phyloP scores from a whole-genome alignment of 2,888 invertebrate genomes.

The Cataglyphis altisquamis region DNA sequence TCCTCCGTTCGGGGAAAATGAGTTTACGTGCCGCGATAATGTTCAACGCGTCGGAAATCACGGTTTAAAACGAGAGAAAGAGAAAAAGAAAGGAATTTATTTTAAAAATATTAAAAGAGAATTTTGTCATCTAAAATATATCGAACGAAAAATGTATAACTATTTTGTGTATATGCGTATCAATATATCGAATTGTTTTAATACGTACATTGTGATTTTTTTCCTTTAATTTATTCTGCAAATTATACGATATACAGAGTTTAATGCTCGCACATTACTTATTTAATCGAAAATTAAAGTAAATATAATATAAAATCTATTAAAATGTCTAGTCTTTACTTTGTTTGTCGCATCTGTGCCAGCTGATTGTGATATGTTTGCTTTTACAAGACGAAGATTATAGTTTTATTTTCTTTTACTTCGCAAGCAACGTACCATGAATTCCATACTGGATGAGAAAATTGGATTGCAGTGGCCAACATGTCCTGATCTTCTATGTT shows the following conservation, averaged over 20 bases:
- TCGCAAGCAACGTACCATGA: slow-evolving; percentile 3
- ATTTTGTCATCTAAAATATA: neutral
- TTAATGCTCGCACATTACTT: neutral
- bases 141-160: neutral
- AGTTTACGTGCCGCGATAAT: slow-evolving; percentile 59
- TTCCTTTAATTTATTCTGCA: neutral
- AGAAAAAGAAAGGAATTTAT: neutral
- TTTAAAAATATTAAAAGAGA: neutral
- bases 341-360: neutral
- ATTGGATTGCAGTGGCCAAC: slow-evolving; percentile 40
- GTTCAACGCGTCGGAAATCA: slow-evolving; percentile 8
- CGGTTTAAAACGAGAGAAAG: neutral
- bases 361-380: neutral
- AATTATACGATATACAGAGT: neutral
- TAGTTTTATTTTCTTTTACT: slow-evolving; percentile 8
- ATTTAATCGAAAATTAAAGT: neutral
- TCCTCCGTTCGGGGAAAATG: slow-evolving; percentile 49
- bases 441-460: slow-evolving; percentile 37
- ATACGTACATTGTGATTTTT: neutral
- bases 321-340: neutral
- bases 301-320: neutral
- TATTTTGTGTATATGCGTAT: neutral
- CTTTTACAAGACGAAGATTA: slow-evolving; percentile 29
- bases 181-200: neutral
- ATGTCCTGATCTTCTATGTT: slow-evolving; percentile 38